These are phyloP conservation scores for Bombus pascuorum DNA, from an alignment of 1,140 invertebrate species.

Conservation along the genomic window DNA sequence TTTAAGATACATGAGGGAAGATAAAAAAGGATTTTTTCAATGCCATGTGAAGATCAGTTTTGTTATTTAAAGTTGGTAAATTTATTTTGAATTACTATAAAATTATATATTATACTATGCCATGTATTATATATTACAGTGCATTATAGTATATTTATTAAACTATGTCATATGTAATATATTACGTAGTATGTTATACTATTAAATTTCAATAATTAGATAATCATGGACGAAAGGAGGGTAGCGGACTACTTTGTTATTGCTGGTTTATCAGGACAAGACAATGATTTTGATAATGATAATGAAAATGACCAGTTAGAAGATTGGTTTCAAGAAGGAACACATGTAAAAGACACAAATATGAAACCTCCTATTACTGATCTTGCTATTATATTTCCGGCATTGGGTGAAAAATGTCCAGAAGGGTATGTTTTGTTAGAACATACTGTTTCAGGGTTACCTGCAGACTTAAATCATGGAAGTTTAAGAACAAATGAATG, in stretches of 20 bases:
- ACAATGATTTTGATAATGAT: constrained; percentile 71
- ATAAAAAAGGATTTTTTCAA: constrained; percentile 26
- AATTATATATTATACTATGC: neutral
- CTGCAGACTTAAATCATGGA: constrained; percentile 98
- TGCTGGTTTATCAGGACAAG: constrained; percentile 93
- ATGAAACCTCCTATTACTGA: constrained; percentile 97
- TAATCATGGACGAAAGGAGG: constrained; percentile 89
- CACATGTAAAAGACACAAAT: constrained; percentile 88
- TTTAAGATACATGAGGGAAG: constrained; percentile 19
- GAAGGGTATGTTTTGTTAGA: constrained; percentile 92
- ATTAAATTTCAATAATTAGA: neutral
- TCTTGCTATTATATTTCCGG: constrained; percentile 94
- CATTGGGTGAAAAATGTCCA: constrained; percentile 92
- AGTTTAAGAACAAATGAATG: constrained; percentile 96
- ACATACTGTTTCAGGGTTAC: constrained; percentile 91
- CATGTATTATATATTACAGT: neutral
- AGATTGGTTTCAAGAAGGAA: constrained; percentile 90
- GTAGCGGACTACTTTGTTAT: constrained; percentile 98
- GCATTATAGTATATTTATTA: neutral
- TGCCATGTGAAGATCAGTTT: constrained; percentile 38
- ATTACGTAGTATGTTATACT: neutral
- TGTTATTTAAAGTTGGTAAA: constrained; percentile 33
- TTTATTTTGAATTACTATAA: neutral
- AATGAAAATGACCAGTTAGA: constrained; percentile 87
- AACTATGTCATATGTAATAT: neutral